phyloP scores from a whole-genome alignment of 92 coral and sea anemone species.

The Phenganax subtilis region DNA sequence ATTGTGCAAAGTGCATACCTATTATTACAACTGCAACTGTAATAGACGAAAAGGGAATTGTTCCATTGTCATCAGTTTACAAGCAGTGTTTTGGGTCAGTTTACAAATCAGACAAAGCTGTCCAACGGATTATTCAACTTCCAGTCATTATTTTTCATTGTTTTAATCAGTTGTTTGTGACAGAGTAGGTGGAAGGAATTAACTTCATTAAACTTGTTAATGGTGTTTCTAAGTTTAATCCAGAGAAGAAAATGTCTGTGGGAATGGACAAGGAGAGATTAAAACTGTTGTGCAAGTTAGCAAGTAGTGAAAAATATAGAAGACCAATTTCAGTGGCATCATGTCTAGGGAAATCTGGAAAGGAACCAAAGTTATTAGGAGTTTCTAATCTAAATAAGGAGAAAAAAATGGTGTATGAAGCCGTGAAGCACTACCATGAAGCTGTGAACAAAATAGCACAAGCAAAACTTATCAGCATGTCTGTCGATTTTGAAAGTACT shows the following conservation, averaged over 20 bases:
- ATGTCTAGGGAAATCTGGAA: slow-evolving; percentile 39
- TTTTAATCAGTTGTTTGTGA: slow-evolving; percentile 41
- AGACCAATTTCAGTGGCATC: slow-evolving; percentile 33
- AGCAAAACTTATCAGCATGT: slow-evolving; percentile 30
- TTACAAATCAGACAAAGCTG: slow-evolving; percentile 40
- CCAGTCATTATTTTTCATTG: slow-evolving; percentile 35
- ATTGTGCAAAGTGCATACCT: slow-evolving; percentile 28
- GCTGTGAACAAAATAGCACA: slow-evolving; percentile 45
- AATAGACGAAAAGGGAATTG: slow-evolving; percentile 33
- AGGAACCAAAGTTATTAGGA: slow-evolving; percentile 6
- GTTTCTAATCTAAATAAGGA: slow-evolving; percentile 21
- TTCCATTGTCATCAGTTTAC: slow-evolving; percentile 31
- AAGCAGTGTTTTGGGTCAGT: slow-evolving; percentile 31
- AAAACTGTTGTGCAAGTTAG: slow-evolving; percentile 33
- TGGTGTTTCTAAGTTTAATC: slow-evolving; percentile 38
- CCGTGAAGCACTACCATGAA: background rate
- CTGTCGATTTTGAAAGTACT: background rate
- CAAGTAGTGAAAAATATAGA: slow-evolving; percentile 36
- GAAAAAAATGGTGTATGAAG: background rate
- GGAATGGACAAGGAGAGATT: slow-evolving; percentile 35
- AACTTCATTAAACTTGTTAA: slow-evolving; percentile 21
- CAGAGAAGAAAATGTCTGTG: slow-evolving; percentile 4
- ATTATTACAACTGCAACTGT: background rate
- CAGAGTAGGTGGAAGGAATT: slow-evolving; percentile 36
- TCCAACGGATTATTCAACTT: slow-evolving; percentile 38